These are phyloP conservation scores for Sardinella longiceps DNA, from an alignment of 2,797 vertebrate species.

Conservation along the genomic window DNA sequence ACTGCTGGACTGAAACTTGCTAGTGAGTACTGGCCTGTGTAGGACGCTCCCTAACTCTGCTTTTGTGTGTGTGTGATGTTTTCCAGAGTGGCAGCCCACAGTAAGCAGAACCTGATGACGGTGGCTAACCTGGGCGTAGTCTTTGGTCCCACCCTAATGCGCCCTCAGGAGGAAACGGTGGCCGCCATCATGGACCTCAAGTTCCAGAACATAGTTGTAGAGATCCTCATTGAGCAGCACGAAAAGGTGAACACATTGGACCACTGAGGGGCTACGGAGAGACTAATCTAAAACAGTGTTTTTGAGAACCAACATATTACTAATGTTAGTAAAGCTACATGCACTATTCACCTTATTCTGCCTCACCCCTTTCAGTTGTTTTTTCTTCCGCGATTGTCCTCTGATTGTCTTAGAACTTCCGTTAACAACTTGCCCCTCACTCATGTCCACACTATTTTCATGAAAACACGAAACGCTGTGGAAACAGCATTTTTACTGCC, in stretches of 20 bases:
- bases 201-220: conserved; percentile 98
- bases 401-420: no score
- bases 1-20: not conserved
- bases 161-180: conserved; percentile 94
- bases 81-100: conserved; percentile 75
- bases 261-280: not conserved
- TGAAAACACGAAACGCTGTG: no score
- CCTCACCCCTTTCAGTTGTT: no score
- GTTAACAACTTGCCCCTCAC: no score
- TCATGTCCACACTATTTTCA: no score
- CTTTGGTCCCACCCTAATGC: conserved; percentile 97
- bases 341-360: no score
- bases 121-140: conserved; percentile 97
- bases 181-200: conserved; percentile 99
- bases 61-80: not conserved
- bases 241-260: conserved; percentile 79
- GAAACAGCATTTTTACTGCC: no score
- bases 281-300: not conserved
- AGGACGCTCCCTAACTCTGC: conserved; percentile 17
- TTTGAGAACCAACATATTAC: no score
- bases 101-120: conserved; percentile 92
- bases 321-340: no score
- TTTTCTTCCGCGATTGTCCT: no score
- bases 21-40: not conserved
- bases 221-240: conserved; percentile 95